phyloP scores from a whole-genome alignment of 2,888 invertebrate species.

The Zaprionus obscuricornis region DNA sequence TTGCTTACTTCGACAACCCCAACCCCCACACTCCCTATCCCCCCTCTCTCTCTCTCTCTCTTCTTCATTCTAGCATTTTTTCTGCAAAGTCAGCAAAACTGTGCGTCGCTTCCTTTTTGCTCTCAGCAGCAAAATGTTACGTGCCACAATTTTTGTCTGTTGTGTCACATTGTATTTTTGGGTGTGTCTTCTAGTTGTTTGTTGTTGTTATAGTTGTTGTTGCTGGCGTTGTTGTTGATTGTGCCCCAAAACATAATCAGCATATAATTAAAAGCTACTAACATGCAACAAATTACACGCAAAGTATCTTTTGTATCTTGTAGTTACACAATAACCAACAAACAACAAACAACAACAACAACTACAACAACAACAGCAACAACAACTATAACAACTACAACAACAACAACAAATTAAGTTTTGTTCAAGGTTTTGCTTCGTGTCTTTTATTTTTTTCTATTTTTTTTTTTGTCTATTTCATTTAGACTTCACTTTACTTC shows the following conservation, averaged over 20 bases:
- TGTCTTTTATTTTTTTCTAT: too few relatives aligned
- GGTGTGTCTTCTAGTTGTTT: slow-evolving; percentile 24
- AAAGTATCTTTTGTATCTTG: slow-evolving; percentile 60
- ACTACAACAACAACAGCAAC: too few relatives aligned
- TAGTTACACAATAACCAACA: slow-evolving; percentile 52
- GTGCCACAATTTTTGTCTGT: slow-evolving; percentile 70
- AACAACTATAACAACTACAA: too few relatives aligned
- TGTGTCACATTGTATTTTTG: slow-evolving; percentile 45
- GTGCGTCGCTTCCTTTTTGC: slow-evolving; percentile 51
- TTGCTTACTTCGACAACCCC: too few relatives aligned
- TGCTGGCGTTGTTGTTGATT: slow-evolving; percentile 53
- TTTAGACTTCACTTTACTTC: too few relatives aligned
- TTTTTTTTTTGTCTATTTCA: too few relatives aligned
- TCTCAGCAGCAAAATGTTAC: slow-evolving; percentile 49
- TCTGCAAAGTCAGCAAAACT: slow-evolving; percentile 69
- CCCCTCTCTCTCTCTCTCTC: background rate
- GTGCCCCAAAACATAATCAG: slow-evolving; percentile 66
- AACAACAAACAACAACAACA: too few relatives aligned
- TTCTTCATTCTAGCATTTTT: slow-evolving; percentile 22
- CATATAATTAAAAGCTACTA: slow-evolving; percentile 74
- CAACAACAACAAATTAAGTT: too few relatives aligned
- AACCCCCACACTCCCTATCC: background rate
- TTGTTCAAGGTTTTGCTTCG: too few relatives aligned
- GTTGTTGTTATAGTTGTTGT: too few relatives aligned
- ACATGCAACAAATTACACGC: slow-evolving; percentile 77